These are phyloP conservation scores for Scyliorhinus canicula DNA, from an alignment of 2,797 vertebrate genomes.

Conservation along the genomic window DNA sequence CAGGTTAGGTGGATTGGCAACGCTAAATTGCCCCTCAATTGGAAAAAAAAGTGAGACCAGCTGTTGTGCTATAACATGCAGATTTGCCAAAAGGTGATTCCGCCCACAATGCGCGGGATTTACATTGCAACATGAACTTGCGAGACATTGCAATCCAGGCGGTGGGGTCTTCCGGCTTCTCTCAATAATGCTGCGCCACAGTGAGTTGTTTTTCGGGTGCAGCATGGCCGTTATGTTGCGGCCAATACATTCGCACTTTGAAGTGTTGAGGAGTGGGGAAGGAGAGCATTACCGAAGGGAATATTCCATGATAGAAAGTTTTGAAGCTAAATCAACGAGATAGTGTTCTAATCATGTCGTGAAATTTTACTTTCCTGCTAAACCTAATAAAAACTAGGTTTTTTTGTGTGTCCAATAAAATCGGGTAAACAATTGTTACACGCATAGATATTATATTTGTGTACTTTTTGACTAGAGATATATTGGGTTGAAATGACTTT, in stretches of 20 bases:
- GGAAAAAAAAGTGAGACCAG: too few species aligned
- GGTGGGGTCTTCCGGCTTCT: too few species aligned
- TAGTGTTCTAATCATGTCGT: not conserved
- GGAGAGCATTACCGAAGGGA: not conserved
- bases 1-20: too few species aligned
- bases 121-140: too few species aligned
- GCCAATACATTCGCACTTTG: not conserved
- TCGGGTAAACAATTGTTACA: not conserved
- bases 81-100: too few species aligned
- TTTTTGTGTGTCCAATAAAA: not conserved
- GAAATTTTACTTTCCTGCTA: not conserved
- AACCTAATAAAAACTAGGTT: not conserved
- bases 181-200: too few species aligned
- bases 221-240: too few species aligned
- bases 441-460: not conserved
- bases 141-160: too few species aligned
- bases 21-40: too few species aligned
- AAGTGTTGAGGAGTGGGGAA: not conserved
- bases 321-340: not conserved
- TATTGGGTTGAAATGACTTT: not conserved
- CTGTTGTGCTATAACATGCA: too few species aligned
- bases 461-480: not conserved
- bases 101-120: too few species aligned
- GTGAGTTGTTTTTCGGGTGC: too few species aligned
- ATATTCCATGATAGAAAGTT: not conserved